Evolutionary conservation across 2,888 invertebrate genomes (phyloP), one percentile per base, ranked within the genome.

Genomic region (Brachypterus glaber): DNA sequence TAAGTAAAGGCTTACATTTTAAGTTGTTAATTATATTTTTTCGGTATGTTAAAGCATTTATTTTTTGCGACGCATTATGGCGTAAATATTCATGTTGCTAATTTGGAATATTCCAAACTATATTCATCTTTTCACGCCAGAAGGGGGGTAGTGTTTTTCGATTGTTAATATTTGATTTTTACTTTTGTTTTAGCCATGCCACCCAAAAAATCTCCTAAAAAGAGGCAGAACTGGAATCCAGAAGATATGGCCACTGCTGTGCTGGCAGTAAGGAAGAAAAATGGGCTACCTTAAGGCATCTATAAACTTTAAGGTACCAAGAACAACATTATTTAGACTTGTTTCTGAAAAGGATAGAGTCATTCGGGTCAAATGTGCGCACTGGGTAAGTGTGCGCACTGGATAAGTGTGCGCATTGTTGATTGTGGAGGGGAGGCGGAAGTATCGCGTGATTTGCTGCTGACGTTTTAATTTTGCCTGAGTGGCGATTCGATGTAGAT

Each of bases 161-260:
- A n/a, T n/a, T n/a, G n/a, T n/a, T n/a, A 21, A 21, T 21, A 21
- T 21, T 21, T 21, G 21, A 21, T 21, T 21, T 21, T 21, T 21
- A 21, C 21, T 21, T 21, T 21, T 21, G 21, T 21, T 21, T 21
- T 7, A 21, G 21, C 21, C 5, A 21, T 21, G 21, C 7, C 21
- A 21, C 21, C 21, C 21, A 21, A 21, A 21, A 21, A 21, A 21
- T 21, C 5, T 21, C 21, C 21, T 7, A n/a, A n/a, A n/a, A 21
- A 21, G 9, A 21, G 21, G 9, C 7, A 9, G 9, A 21, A 7
- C 21, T 21, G 21, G 21, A 21, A 21, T 21, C 21, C 21, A 21
- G 21, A 21, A 21, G 21, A 21, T 21, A 21, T 21, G 21, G 21
- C 21, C 9, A 9, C 21, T 21, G 21, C 21, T 21, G 21, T 21